Base-by-base conservation (phyloP, 1,140 invertebrate genomes). In the Drosophila kohkoa region DNA sequence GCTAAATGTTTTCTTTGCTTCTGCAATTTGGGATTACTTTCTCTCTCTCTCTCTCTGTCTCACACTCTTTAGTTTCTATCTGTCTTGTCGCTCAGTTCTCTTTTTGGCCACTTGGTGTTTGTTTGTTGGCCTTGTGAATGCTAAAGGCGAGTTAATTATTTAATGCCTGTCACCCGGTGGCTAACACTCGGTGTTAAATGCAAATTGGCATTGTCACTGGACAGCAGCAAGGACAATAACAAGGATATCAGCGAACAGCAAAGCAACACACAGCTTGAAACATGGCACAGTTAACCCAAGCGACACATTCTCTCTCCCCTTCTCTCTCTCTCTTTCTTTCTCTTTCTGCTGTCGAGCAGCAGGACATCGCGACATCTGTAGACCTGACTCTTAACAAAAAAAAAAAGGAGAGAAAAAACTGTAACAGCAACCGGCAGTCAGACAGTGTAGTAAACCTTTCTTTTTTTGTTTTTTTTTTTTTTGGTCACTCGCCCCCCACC, bases 81-180 rank as follows among this genome's bases (percentile, higher is more conserved):
- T 38, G 35, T 2, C 35, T 10, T 8, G 35, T 25, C 35, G 6
- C 35, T 38, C 20, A 25, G 20, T 25, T 25, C 20, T 25, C 20
- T 25, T 25, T 25, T 25, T 25, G 20, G 20, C 20, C 20, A 4
- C 8, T 38, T 38, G 35, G n/a, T 54, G 49, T 46, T 30, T 41
- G 35, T 30, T 54, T 38, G 16, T 60, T 67, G 46, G 63, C 81
- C 74, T 75, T 74, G 49, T 85, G 57, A 63, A 87, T 76, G 70
- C 55, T 79, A 55, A 68, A 77, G 64, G 66, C 77, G 32, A 79
- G 73, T 87, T 87, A 87, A 87, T 87, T 87, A 87, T 87, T 87
- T 87, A 87, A 88, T 87, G 83, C 77, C 80, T 80, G 83, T 87
- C 83, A 80, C 83, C 80, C 83, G 72, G 83, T 87, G 83, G 83